phyloP scores from a whole-genome alignment of 2,797 vertebrate genomes.

The Spinibarbus caldwelli region DNA sequence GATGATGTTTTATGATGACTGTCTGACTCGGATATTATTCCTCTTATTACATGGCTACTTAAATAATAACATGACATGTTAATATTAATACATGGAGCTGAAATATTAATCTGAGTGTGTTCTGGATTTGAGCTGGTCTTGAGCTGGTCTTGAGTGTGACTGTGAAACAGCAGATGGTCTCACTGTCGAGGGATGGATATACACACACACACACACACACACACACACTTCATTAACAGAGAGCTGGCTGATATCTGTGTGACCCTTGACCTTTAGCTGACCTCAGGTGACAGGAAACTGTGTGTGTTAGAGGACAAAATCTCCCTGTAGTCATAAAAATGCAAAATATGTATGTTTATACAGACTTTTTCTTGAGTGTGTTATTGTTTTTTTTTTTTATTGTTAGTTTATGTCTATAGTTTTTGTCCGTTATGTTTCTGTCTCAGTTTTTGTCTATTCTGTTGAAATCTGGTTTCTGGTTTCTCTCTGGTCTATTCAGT shows the following conservation, averaged over 20 bases:
- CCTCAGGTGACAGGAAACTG: neutral
- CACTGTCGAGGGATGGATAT: neutral
- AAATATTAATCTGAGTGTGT: constrained; percentile 9
- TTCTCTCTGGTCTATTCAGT: neutral
- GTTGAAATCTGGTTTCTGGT: neutral
- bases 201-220: neutral
- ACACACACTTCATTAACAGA: neutral
- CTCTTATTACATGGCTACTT: neutral
- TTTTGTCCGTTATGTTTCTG: neutral
- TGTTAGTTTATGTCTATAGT: neutral
- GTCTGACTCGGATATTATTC: neutral
- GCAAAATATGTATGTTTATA: neutral
- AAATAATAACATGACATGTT: neutral
- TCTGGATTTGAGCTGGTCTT: neutral
- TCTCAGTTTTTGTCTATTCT: neutral
- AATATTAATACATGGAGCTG: neutral
- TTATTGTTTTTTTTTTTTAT: neutral
- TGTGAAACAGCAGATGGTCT: constrained; percentile 2
- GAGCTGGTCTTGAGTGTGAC: no score
- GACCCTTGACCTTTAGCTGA: constrained; percentile 8
- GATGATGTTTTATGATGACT: neutral
- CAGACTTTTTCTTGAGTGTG: neutral
- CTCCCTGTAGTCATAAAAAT: neutral
- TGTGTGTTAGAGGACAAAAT: neutral
- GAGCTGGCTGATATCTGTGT: neutral